Conservation (phyloP, 2,888 invertebrate genomes). For the Harpalus rubripes region DNA sequence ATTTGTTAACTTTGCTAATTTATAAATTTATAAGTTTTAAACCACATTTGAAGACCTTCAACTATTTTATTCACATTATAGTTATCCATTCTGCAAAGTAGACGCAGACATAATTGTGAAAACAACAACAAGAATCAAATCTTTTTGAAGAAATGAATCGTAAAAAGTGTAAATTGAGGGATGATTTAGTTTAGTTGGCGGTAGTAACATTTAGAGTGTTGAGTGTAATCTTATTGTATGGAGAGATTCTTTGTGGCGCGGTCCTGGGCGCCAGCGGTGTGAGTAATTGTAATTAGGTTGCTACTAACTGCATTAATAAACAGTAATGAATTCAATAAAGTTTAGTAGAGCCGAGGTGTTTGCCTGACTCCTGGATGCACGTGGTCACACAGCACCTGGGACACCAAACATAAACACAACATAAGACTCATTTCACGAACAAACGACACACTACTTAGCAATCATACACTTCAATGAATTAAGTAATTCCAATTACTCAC, state of each 20-base stretch:
- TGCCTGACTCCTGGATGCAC: constrained; percentile 63
- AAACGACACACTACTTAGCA: no score
- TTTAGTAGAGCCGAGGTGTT: constrained; percentile 68
- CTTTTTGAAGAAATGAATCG: no score
- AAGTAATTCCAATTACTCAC: no score
- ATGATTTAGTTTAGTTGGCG: background rate
- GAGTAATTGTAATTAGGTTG: constrained; percentile 77
- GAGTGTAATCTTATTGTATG: constrained; percentile 72
- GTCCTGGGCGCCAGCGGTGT: constrained; percentile 70
- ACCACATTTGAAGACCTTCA: no score
- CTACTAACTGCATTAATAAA: constrained; percentile 78
- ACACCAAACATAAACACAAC: background rate
- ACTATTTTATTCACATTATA: no score
- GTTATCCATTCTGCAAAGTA: no score
- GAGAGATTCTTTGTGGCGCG: constrained; percentile 72
- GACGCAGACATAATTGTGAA: no score
- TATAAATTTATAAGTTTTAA: no score
- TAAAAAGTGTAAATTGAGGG: no score
- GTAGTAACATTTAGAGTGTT: constrained; percentile 7
- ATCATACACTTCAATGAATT: no score
- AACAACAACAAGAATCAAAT: no score
- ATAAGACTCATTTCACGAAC: background rate
- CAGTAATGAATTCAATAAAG: constrained; percentile 75
- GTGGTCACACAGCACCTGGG: constrained; percentile 10
- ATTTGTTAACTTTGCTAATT: no score